A percentile compares a stretch with the other conserved stretches of the same genome.
phyloP scores from a whole-genome alignment of 2,888 invertebrate genomes.

The Thera obeliscata region DNA sequence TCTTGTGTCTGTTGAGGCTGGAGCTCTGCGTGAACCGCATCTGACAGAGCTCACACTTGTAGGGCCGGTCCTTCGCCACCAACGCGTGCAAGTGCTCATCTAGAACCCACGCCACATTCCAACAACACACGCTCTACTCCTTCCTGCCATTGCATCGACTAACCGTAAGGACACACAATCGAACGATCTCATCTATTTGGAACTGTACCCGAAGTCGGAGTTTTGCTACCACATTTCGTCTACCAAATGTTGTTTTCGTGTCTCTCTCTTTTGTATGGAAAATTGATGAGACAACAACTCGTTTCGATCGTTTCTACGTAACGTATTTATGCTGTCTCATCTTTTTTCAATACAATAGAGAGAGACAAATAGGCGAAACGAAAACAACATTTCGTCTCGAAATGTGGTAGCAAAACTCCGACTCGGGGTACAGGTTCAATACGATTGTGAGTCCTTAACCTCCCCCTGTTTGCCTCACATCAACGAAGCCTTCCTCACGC shows the following conservation, averaged over 20 bases:
- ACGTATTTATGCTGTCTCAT: too few species aligned
- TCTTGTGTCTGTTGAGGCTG: slow-evolving; percentile 89
- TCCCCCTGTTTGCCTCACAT: slow-evolving; percentile 82
- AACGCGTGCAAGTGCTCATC: slow-evolving; percentile 84
- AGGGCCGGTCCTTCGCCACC: slow-evolving; percentile 85
- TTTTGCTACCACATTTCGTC: too few species aligned
- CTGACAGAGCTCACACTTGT: slow-evolving; percentile 88
- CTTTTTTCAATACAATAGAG: too few species aligned
- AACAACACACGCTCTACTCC: slow-evolving; percentile 60
- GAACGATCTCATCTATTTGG: slow-evolving; percentile 37
- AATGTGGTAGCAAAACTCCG: too few species aligned
- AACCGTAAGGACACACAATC: slow-evolving; percentile 64
- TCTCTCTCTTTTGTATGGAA: too few species aligned
- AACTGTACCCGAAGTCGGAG: too few species aligned
- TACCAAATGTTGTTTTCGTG: too few species aligned
- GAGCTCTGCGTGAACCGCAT: slow-evolving; percentile 90
- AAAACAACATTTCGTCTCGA: too few species aligned
- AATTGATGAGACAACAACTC: too few species aligned
- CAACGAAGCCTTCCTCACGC: slow-evolving; percentile 76
- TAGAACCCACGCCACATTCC: slow-evolving; percentile 76
- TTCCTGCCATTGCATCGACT: slow-evolving; percentile 36
- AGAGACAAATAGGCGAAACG: too few species aligned
- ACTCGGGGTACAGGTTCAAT: slow-evolving; percentile 17
- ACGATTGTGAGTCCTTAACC: slow-evolving; percentile 71
- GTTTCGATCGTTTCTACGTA: too few species aligned